Evolutionary conservation across 2,888 invertebrate species (phyloP).

Genomic region (Orchesellides sinensis): DNA sequence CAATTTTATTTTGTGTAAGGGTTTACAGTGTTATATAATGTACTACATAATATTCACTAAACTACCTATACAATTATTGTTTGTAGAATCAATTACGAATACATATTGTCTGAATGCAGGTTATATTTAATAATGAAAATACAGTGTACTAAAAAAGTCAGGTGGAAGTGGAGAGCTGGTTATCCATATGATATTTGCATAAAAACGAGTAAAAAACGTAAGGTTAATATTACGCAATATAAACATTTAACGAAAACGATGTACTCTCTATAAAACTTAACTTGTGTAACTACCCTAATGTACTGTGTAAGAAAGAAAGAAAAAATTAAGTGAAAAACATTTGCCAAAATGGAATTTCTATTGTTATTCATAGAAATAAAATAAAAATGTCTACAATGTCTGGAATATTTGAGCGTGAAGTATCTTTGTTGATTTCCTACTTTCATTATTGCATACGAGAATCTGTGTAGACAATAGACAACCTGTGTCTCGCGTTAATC

Average conservation of each 20-base stretch:
- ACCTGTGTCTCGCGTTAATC: no score
- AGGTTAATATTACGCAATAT: background rate
- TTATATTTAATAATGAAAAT: background rate
- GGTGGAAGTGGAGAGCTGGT: background rate
- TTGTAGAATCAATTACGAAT: no score
- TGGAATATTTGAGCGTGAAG: no score
- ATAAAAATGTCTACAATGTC: no score
- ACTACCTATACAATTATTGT: no score
- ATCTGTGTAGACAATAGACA: no score
- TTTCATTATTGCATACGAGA: no score
- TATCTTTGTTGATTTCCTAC: no score
- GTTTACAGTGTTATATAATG: no score
- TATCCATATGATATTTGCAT: background rate
- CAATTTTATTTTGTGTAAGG: no score
- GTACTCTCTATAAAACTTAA: slow-evolving; percentile 5
- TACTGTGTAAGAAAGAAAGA: slow-evolving; percentile 1
- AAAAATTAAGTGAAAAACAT: slow-evolving; percentile 42
- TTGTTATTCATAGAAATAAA: slow-evolving; percentile 38
- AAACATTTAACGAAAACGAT: background rate
- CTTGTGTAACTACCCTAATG: slow-evolving; percentile 22
- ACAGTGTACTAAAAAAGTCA: background rate
- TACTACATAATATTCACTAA: no score
- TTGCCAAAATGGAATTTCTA: slow-evolving; percentile 55
- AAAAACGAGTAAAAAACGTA: background rate
- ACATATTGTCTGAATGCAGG: background rate